Evolutionary conservation across 2,888 invertebrate genomes (phyloP), one percentile per base, ranked within the genome.

Genomic region (Lampropteryx suffumata): DNA sequence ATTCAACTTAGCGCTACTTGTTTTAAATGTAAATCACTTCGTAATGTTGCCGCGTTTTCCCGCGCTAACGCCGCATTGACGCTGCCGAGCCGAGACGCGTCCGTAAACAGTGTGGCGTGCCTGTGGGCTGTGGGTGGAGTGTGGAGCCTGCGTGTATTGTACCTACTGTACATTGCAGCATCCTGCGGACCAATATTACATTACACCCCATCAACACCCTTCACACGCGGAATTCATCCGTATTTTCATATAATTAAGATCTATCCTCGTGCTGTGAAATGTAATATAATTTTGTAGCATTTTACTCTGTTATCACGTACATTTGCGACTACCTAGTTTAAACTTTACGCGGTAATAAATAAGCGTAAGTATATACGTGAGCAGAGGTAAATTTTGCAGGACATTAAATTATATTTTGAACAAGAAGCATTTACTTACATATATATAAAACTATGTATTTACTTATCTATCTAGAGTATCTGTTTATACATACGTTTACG

Each of bases 101-200:
- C 28, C 10, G 28, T 28, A 9, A 28, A 28, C 28, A 28, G n/a
- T 21, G 21, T 5, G 2, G 21, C 5, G 21, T 21, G 10, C 28
- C 21, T 21, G n/a, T n/a, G n/a, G n/a, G n/a, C n/a, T n/a, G n/a
- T n/a, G n/a, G n/a, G n/a, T n/a, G n/a, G n/a, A n/a, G n/a, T n/a
- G 17, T 28, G 28, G n/a, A n/a, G 65, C 52, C 55, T 51, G 49
- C 37, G 49, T 55, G 58, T 54, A n/a, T n/a, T n/a, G n/a, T n/a
- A n/a, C n/a, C n/a, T n/a, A n/a, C n/a, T 8, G n/a, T 21, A 32
- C 48, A 61, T 57, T 61, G 63, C 69, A 69, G 67, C 65, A 66
- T 69, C 68, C 69, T 65, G 54, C 33, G 34, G 5, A 0, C 29
- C 2, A 11, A 10, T 0, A 9, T n/a, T 3, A 29, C 29, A 4